Base-by-base conservation (phyloP, 2,113 vertebrate species). In the Baryphthengus martii region DNA sequence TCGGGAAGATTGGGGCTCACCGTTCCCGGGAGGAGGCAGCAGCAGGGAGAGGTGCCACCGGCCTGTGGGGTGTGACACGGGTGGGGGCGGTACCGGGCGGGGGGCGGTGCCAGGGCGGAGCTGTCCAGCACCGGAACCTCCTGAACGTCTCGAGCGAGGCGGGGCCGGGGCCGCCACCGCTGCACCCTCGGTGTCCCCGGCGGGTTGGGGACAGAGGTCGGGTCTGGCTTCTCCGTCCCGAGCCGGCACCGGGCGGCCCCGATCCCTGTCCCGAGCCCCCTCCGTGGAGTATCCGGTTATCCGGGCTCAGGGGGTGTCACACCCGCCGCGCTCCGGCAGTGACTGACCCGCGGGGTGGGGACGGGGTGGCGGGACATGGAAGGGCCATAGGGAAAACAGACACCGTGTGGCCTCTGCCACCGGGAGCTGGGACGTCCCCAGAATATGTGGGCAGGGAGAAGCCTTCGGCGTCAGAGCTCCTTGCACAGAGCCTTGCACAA, bases 111-210 rank as follows among this genome's bases (percentile, higher is more conserved):
- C 63, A 49, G 17, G 47, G 31, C 8, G 92, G 94, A 95, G 92
- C 94, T 95, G 92, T 94, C 95, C 95, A 95, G 86, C 92, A 71
- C 39, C 77, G 47, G n/a, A 59, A 7, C 28, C 71, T 94, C 70
- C 93, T 92, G 92, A 94, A 94, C 13, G 56, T 9, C 45, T 44
- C 25, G 52, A 13, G 39, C 11, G 11, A 50, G 9, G 66, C 24
- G 42, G 45, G 42, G 6, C 26, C 31, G 35, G 39, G 19, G 13
- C 5, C 3, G 26, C 9, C 39, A 66, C 50, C 62, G 7, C 66
- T 7, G 13, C 4, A 42, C 42, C 50, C 58, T 10, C 44, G 6
- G 37, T 47, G 63, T n/a, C 40, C 39, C 39, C 39, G 10, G 52
- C 16, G 47, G 13, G 28, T 20, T 9, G 42, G 45, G 67, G 7